Evolutionary conservation across 2,113 vertebrate genomes (phyloP).

Genomic region (Chlorocebus sabaeus): DNA sequence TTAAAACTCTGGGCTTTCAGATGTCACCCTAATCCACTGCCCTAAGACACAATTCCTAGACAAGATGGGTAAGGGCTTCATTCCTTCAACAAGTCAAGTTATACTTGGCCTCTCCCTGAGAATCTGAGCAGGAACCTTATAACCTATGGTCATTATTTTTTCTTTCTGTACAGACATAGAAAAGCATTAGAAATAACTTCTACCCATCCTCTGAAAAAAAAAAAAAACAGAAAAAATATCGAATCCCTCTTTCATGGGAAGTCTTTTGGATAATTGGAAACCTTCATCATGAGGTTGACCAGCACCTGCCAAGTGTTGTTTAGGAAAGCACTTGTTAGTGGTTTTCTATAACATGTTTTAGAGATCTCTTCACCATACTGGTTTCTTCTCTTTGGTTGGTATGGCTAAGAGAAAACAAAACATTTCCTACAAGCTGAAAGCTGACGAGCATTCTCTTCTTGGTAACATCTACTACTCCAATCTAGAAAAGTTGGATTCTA

Average conservation of each 20-base stretch:
- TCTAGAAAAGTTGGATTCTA: neutral
- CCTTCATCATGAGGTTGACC: neutral
- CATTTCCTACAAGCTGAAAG: neutral
- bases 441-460: neutral
- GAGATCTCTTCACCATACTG: neutral
- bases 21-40: neutral
- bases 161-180: neutral
- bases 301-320: neutral
- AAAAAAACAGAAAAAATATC: neutral
- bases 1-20: neutral
- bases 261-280: neutral
- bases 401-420: neutral
- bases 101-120: neutral
- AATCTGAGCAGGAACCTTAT: neutral
- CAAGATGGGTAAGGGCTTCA: neutral
- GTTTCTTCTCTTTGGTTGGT: neutral
- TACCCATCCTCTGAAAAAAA: neutral
- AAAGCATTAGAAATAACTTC: neutral
- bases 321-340: neutral
- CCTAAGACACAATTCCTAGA: neutral
- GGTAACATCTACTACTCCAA: neutral
- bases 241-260: neutral
- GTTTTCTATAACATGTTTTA: neutral
- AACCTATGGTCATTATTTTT: neutral
- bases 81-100: neutral